A percentile compares a stretch with the other conserved stretches of the same genome.
These are phyloP conservation scores for Tubulanus polymorphus DNA, from an alignment of 2,888 invertebrate genomes.

Conservation along the genomic window DNA sequence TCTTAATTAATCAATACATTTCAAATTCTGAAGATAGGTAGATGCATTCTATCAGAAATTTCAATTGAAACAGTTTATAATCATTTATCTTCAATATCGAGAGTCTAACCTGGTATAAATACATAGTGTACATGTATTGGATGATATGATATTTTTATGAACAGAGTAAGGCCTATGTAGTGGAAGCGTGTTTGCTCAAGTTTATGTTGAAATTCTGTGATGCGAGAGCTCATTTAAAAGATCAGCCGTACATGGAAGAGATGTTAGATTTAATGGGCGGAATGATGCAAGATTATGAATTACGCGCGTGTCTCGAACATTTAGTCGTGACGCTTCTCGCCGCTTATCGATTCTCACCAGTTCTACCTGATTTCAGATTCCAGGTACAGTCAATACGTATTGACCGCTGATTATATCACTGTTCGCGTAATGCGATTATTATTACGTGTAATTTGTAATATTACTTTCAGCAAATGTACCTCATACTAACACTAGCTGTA, in stretches of 20 bases:
- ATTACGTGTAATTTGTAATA: constrained; percentile 23
- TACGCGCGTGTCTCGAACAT: constrained; percentile 64
- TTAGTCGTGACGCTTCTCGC: constrained; percentile 63
- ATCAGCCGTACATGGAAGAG: constrained; percentile 29
- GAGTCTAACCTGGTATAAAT: too few relatives aligned
- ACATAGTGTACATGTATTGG: too few relatives aligned
- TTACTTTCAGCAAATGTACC: constrained; percentile 46
- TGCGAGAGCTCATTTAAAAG: constrained; percentile 26
- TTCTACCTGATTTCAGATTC: constrained; percentile 49
- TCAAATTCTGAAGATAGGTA: background rate
- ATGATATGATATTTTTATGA: too few relatives aligned
- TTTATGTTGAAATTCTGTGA: constrained; percentile 49
- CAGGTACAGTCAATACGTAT: too few relatives aligned
- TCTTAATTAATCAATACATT: background rate
- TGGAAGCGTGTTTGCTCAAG: constrained; percentile 66
- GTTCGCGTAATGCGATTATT: constrained; percentile 1
- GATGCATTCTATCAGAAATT: too few relatives aligned
- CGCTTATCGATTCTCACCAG: constrained; percentile 61
- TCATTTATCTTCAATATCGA: too few relatives aligned
- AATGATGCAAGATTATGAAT: constrained; percentile 60
- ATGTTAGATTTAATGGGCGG: constrained; percentile 65
- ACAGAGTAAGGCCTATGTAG: constrained; percentile 64
- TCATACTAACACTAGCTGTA: constrained; percentile 62
- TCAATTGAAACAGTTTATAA: too few relatives aligned
- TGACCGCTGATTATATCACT: too few relatives aligned